Evolutionary conservation across 2,797 vertebrate species (phyloP), one percentile per base, ranked within the genome.

Genomic region (Momotus momota): DNA sequence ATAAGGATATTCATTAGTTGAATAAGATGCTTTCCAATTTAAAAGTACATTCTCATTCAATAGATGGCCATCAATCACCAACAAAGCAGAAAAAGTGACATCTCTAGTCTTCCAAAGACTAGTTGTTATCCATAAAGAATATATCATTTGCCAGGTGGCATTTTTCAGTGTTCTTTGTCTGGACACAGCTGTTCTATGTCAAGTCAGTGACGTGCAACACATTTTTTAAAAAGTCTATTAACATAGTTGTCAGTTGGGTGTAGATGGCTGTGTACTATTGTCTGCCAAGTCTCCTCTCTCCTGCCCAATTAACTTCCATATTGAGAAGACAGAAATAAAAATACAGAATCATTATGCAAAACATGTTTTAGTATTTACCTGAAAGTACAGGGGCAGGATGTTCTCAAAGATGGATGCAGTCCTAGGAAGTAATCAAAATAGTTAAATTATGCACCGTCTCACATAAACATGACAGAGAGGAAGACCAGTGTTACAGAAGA

Each of bases 151-250:
- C 86, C 94, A 94, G 93, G 86, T 91, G 96, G 93, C 91, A 95
- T 93, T 77, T 97, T 92, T 95, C 43, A 95, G 87, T 66, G 71
- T 81, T 74, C 82, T 91, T 81, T 74, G 67, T 80, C 91, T 55
- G 88, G 93, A 88, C 90, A 91, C 96, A 97, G 96, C 93, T 91
- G 97, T 90, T 82, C 70, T 69, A 10, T 94, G 94, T 97, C 95
- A 95, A 95, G 83, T 19, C 82, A 88, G 58, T 96, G 97, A 98
- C 61, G n/a, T 96, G 90, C 79, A 93, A 96, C 85, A 96, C 80
- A 80, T 94, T 96, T 94, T 94, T 91, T 81, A 92, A 97, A 94
- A 97, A 95, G 90, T 82, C 64, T 62, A 78, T 96, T 97, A 95
- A 90, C 92, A 92, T 64, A 67, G 71, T 85, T 92, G 95, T 92